phyloP scores from a whole-genome alignment of 2,113 vertebrate species.

The Regulus satrapa region DNA sequence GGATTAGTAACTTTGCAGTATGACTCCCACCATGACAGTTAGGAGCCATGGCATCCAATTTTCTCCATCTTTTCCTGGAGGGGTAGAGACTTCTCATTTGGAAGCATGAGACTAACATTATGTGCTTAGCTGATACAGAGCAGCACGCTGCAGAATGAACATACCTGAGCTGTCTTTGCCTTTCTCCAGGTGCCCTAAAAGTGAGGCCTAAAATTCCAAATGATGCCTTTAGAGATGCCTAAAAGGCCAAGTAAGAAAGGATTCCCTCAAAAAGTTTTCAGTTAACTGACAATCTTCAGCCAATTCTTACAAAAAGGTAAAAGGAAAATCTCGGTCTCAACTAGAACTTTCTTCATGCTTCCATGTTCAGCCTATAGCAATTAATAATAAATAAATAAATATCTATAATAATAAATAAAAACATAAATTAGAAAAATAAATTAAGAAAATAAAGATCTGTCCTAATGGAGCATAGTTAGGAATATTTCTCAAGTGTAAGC shows the following conservation, averaged over 20 bases:
- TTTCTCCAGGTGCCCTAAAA: not conserved
- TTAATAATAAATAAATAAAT: not conserved
- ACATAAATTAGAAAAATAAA: too few species aligned
- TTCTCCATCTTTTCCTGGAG: not conserved
- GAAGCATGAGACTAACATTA: not conserved
- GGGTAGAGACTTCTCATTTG: not conserved
- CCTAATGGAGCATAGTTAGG: not conserved
- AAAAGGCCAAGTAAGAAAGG: not conserved
- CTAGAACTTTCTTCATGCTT: not conserved
- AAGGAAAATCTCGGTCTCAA: not conserved
- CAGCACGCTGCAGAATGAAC: not conserved
- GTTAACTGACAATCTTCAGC: not conserved
- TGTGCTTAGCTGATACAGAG: not conserved
- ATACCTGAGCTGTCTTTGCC: not conserved
- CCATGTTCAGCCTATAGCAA: not conserved
- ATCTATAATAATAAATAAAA: too few species aligned
- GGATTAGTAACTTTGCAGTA: not conserved
- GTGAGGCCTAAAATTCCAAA: not conserved
- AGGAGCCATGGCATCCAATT: not conserved
- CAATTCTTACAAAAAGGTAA: not conserved
- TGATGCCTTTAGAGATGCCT: not conserved
- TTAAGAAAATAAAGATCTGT: not conserved
- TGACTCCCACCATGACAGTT: fast-evolving
- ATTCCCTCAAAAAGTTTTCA: not conserved
- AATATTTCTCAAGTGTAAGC: not conserved